Evolutionary conservation across 2,113 vertebrate species (phyloP), one percentile per base, ranked within the genome.

Genomic region (Dromas ardeola): DNA sequence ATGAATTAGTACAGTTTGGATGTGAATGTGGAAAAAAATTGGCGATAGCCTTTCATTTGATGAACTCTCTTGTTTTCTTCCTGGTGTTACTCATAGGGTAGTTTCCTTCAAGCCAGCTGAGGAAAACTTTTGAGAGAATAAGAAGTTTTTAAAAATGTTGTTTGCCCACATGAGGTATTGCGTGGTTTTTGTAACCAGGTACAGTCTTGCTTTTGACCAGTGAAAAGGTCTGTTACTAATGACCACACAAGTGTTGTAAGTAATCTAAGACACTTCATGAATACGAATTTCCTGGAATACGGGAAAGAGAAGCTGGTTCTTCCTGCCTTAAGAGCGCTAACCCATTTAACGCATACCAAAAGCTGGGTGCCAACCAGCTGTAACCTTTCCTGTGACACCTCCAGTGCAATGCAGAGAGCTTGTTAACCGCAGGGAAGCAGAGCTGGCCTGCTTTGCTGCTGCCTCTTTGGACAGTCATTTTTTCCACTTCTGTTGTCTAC

Each of bases 291-390:
- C 52, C n/a, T 38, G 45, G 40, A 49, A 26, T 15, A 40, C 6
- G 47, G 58, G 45, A 19, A 26, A 38, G 34, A 34, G 50, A 34
- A 62, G 23, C 20, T 84, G 65, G 6, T 7, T 53, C 17, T 85
- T 74, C 55, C 82, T 82, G 74, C 43, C 7, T 23, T 30, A 49
- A 4, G 13, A 32, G 32, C 18, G n/a, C 30, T 15, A n/a, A 22
- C 21, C 30, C 38, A 10, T 47, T 58, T 32, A 32, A 1, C 0
- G 0, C 7, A 2, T 29, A 25, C n/a, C 47, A 69, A 52, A 52
- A 65, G n/a, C 49, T 80, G 71, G 36, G 49, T 27, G 6, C 25
- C 65, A 72, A 9, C 13, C 40, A 34, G 19, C 36, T 6, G 17
- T 34, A 34, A 26, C 15, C 15, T 88, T 77, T 30, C 1, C 26